Percentiles rank a stretch among this genome's conserved stretches.
phyloP scores from a whole-genome alignment of 30 jellyfish, hydroid and myxozoan species.

The Aurelia aurita complex sp. Pacific region DNA sequence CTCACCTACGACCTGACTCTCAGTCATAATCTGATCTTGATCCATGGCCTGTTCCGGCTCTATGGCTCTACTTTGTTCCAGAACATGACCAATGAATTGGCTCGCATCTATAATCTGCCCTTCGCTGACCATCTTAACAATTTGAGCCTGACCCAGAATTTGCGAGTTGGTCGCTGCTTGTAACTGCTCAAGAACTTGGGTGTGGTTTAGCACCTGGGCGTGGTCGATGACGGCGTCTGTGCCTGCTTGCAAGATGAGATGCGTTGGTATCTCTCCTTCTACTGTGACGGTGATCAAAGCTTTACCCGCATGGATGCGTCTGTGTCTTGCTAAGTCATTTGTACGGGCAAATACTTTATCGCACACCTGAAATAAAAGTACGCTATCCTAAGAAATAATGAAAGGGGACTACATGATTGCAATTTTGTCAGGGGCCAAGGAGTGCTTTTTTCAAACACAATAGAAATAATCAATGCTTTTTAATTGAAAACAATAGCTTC shows the following conservation, averaged over 20 bases:
- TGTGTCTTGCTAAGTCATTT: slow-evolving; percentile 66
- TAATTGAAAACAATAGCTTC: too few relatives aligned
- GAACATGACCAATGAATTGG: slow-evolving; percentile 31
- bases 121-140: slow-evolving; percentile 43
- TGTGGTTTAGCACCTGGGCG: slow-evolving; percentile 65
- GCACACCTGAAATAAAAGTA: slow-evolving; percentile 33
- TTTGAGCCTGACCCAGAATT: slow-evolving; percentile 34
- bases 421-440: too few relatives aligned
- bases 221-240: slow-evolving; percentile 64
- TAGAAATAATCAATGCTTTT: too few relatives aligned
- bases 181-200: slow-evolving; percentile 66
- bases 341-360: slow-evolving; percentile 76
- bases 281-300: slow-evolving; percentile 68
- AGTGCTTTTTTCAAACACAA: too few relatives aligned
- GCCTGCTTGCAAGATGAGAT: slow-evolving; percentile 64
- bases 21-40: slow-evolving; percentile 17
- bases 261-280: slow-evolving; percentile 69
- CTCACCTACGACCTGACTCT: slow-evolving; percentile 5
- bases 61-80: slow-evolving; percentile 39
- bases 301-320: slow-evolving; percentile 68
- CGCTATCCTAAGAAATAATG: too few relatives aligned
- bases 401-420: too few relatives aligned
- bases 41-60: slow-evolving; percentile 48
- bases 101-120: slow-evolving; percentile 52
- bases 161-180: slow-evolving; percentile 64